These are phyloP conservation scores for Drosophila teissieri DNA, from an alignment of 1,140 invertebrate species.

Conservation along the genomic window DNA sequence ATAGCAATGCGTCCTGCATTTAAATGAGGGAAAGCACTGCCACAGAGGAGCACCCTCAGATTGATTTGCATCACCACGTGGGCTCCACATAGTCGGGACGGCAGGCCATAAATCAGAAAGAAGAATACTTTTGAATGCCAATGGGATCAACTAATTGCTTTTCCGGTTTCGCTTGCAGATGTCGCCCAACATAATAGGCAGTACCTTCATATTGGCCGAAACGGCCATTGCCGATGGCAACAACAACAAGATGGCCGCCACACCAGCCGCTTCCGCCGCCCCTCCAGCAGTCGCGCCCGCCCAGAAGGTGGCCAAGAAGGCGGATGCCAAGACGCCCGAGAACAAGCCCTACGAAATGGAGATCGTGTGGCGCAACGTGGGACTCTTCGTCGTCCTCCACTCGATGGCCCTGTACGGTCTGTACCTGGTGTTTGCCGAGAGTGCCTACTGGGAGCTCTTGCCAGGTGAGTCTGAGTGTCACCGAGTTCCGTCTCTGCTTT, in stretches of 20 bases:
- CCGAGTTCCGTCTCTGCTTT: not conserved
- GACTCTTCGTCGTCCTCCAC: slow-evolving; percentile 89
- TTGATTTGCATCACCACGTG: slow-evolving; percentile 46
- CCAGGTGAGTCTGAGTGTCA: slow-evolving; percentile 86
- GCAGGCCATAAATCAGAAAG: slow-evolving; percentile 74
- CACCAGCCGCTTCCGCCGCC: slow-evolving; percentile 36
- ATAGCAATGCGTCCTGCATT: slow-evolving; percentile 49
- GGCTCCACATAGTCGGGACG: slow-evolving; percentile 25
- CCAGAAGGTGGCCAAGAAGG: slow-evolving; percentile 32
- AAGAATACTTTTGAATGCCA: slow-evolving; percentile 47
- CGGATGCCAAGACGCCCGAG: slow-evolving; percentile 16
- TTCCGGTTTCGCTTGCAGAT: slow-evolving; percentile 63
- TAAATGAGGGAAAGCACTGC: slow-evolving; percentile 39
- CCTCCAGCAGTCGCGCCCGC: slow-evolving; percentile 15
- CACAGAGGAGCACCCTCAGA: slow-evolving; percentile 29
- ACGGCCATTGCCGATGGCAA: slow-evolving; percentile 78
- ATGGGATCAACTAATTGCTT: slow-evolving; percentile 2
- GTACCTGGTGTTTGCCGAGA: slow-evolving; percentile 87
- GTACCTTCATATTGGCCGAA: slow-evolving; percentile 80
- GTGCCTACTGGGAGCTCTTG: slow-evolving; percentile 86
- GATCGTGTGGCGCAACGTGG: slow-evolving; percentile 92
- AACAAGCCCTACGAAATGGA: slow-evolving; percentile 73
- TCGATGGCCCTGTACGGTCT: slow-evolving; percentile 88
- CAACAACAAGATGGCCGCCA: slow-evolving; percentile 69
- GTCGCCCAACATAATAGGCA: slow-evolving; percentile 83